Base-by-base conservation (phyloP, 1,140 invertebrate species). In the Chrysoperla carnea region DNA sequence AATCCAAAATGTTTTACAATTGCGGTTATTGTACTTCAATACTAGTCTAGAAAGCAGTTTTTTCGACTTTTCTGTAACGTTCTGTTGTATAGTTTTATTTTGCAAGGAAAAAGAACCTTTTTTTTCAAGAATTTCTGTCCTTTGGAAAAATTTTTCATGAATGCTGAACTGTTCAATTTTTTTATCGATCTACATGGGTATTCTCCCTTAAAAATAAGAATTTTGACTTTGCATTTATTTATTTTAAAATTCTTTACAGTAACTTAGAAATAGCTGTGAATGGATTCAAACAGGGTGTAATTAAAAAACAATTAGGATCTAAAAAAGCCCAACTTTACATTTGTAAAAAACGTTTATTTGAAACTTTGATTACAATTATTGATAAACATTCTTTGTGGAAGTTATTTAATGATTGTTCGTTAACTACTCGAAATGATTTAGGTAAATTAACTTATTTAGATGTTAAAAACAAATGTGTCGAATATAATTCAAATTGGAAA, bases 261-360 rank as follows among this genome's bases (percentile, higher is more conserved):
- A 46, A 65, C 28, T 58, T 69, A 28, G 84, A 92, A 65, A 72
- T 90, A 11, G 68, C 74, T 37, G 79, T 89, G 1, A 73, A 81
- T 57, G 89, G 89, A 27, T 73, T 69, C 52, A 82, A 76, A 47
- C 78, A 85, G 60, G 89, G 89, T 4, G 62, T 76, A 9, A 89
- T 84, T 2, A 86, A 81, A 50, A 88, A 82, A 54, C 73, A 69
- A 41, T 44, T 63, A 11, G 51, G 68, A 40, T 71, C 60, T 50
- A 58, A 68, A 28, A 63, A 58, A 36, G 66, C 56, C 43, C 63
- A 61, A 43, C 56, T 85, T 46, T 56, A 61, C 40, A 66, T 84
- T 39, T 78, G 70, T 50, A 78, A 81, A 66, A 66, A 66, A 49
- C 69, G 69, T 49, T 46, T 86, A 5, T 70, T 79, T 39, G 53